Conservation (phyloP, 2,113 vertebrate genomes). For the Osmerus eperlanus region DNA sequence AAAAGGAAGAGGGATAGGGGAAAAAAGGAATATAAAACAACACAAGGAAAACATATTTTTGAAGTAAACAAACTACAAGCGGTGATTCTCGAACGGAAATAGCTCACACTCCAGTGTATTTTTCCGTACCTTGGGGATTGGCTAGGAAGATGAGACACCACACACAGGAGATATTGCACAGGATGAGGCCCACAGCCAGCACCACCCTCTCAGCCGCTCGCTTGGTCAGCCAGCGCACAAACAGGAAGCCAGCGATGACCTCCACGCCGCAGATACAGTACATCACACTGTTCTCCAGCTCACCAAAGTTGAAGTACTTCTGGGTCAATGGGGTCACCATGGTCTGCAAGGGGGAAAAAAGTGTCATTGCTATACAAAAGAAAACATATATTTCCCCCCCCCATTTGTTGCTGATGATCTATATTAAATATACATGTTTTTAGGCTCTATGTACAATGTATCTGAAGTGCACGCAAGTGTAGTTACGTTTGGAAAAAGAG, state of each 20-base stretch:
- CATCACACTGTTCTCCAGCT: conserved; percentile 83
- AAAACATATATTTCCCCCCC: too few species aligned
- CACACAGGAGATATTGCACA: conserved; percentile 76
- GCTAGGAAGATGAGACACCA: conserved; percentile 81
- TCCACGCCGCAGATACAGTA: conserved; percentile 80
- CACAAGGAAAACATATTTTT: background rate
- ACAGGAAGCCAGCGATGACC: conserved; percentile 78
- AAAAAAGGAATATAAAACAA: background rate
- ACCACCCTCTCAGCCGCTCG: conserved; percentile 70
- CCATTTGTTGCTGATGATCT: too few species aligned
- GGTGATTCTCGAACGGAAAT: background rate
- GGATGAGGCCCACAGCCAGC: conserved; percentile 71
- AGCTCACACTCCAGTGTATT: background rate
- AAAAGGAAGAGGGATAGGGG: background rate
- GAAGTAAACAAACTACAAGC: background rate
- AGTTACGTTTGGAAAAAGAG: background rate
- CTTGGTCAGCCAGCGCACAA: conserved; percentile 75
- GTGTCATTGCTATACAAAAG: background rate
- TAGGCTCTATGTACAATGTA: too few species aligned
- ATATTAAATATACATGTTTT: too few species aligned
- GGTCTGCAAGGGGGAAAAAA: conserved; percentile 58
- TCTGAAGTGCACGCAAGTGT: background rate
- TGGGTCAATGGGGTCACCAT: conserved; percentile 84
- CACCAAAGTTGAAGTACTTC: conserved; percentile 75
- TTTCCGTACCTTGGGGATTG: conserved; percentile 69